Percentiles rank a stretch among this genome's conserved stretches.
Evolutionary conservation across 1,140 invertebrate species (phyloP).

Genomic region (Hormaphis cornu): DNA sequence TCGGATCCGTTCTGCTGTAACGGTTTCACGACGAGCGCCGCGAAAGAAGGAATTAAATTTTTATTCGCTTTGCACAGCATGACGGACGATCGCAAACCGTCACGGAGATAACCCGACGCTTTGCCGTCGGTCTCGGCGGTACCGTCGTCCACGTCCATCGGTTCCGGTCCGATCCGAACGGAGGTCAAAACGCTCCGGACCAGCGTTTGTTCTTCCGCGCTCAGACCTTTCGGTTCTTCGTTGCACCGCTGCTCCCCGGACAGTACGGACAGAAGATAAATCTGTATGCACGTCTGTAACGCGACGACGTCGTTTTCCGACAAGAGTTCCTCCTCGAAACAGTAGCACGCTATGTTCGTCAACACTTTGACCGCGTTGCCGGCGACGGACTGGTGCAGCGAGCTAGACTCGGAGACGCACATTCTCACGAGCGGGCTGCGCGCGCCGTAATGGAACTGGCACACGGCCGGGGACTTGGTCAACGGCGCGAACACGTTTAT

Average conservation of each 20-base stretch:
- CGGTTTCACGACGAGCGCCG: slow-evolving; percentile 3
- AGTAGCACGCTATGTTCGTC: slow-evolving; percentile 57
- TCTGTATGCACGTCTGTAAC: slow-evolving; percentile 1
- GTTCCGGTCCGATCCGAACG: background rate
- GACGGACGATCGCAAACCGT: slow-evolving; percentile 13
- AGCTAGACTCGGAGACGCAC: slow-evolving; percentile 50
- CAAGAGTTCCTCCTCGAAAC: slow-evolving; percentile 42
- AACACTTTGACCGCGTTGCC: slow-evolving; percentile 60
- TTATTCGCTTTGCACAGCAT: slow-evolving; percentile 21
- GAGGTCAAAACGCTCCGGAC: background rate
- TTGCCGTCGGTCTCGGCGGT: background rate
- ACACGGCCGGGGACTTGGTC: slow-evolving; percentile 49
- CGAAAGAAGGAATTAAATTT: slow-evolving; percentile 12
- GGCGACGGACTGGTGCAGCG: slow-evolving; percentile 53
- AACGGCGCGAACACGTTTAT: slow-evolving; percentile 44
- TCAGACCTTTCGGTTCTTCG: background rate
- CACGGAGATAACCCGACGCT: background rate
- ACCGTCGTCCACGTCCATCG: background rate
- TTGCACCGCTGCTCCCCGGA: background rate
- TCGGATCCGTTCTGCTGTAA: background rate
- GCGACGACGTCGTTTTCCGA: background rate
- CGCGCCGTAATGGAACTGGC: slow-evolving; percentile 45
- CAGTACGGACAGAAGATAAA: slow-evolving; percentile 17
- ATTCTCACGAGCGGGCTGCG: slow-evolving; percentile 48
- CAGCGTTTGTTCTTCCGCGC: background rate